Conservation (phyloP, 2,888 invertebrate genomes). For the Eilema depressum region DNA sequence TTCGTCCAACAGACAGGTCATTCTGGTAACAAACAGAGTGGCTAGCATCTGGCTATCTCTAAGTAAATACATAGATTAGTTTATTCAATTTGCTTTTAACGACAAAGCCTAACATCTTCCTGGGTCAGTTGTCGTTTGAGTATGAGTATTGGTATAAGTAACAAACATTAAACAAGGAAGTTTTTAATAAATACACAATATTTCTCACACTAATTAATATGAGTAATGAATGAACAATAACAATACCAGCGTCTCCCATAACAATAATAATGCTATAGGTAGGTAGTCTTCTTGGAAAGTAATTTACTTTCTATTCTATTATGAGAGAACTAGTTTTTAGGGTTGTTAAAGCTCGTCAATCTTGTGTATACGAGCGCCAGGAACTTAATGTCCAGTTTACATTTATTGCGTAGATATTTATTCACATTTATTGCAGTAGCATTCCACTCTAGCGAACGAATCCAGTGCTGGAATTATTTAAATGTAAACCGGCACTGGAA, state of each 20-base stretch:
- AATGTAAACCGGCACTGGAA: too few species aligned
- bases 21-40: not conserved
- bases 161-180: conserved; percentile 17
- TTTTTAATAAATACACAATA: not conserved
- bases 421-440: too few species aligned
- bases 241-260: not conserved
- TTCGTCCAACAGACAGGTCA: too few species aligned
- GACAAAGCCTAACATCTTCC: not conserved
- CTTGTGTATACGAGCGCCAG: not conserved
- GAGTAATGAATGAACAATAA: not conserved
- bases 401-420: too few species aligned
- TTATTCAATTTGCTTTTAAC: too few species aligned
- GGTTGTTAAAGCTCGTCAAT: not conserved
- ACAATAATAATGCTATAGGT: not conserved
- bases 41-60: not conserved
- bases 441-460: too few species aligned
- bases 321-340: not conserved
- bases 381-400: too few species aligned
- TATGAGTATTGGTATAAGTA: too few species aligned
- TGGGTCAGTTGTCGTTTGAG: not conserved
- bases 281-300: not conserved
- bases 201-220: not conserved
- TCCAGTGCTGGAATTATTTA: too few species aligned
- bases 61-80: too few species aligned
- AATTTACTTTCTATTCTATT: not conserved